Base-by-base conservation (phyloP, 2,113 vertebrate genomes). In the Neolamprologus longior region DNA sequence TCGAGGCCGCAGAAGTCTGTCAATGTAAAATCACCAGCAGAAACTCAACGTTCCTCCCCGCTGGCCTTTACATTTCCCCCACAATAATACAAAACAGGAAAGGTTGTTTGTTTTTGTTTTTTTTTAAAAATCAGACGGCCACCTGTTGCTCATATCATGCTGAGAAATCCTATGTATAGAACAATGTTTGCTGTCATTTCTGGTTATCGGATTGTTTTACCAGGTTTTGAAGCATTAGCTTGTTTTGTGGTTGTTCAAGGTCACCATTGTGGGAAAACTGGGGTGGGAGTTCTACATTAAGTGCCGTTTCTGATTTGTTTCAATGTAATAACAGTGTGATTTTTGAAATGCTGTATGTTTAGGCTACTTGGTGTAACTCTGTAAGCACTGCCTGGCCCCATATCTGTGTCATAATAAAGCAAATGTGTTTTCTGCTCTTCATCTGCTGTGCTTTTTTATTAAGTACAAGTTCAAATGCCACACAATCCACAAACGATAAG, bases 371-470 rank as follows among this genome's bases (percentile, higher is more conserved):
- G 79, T 94, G 92, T 94, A 94, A 93, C 93, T 89, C 93, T 94
- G 94, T 94, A 92, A 92, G 89, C 93, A 94, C 92, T 95, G 94
- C 92, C 94, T 86, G 88, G 89, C 90, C 92, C 92, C 93, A 89
- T 92, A 90, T 95, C 91, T 93, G 89, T 95, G 90, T 95, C 92
- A 90, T 73, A 95, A 95, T 95, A 95, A 95, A 94, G 92, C 83
- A 91, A 87, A 50, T 17, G 9, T 76, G 42, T 47, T 82, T 53
- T 84, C 53, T 37, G 7, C 53, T 81, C 58, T 58, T 76, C 24
- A 76, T 88, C 9, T 57, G 55, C 19, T 93, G 24, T 11, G 10
- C 31, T 52, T 83, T 94, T 66, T 35, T 92, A 90, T 91, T 92
- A 90, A 90, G 47, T 33, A 57, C 81, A 89, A 81, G 28, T 83